phyloP scores from a whole-genome alignment of 1,140 invertebrate genomes.

The Heliconius eleuchia region DNA sequence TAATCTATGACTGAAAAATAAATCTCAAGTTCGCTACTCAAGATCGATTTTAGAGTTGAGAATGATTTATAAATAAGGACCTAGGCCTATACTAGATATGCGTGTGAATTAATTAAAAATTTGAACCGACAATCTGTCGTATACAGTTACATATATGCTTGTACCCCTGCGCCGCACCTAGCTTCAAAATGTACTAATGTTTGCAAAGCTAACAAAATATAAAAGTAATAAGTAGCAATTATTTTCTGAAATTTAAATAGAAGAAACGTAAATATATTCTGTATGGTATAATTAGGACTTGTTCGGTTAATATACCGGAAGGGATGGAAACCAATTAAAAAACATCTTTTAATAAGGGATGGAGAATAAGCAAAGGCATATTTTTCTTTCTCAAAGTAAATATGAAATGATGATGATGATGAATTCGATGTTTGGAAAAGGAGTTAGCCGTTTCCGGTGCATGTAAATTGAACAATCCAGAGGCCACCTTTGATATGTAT shows the following conservation, averaged over 20 bases:
- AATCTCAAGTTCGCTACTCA: too few relatives aligned
- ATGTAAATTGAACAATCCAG: too few relatives aligned
- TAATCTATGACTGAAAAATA: too few relatives aligned
- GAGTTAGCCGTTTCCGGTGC: background rate
- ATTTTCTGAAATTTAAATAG: background rate
- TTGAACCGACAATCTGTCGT: too few relatives aligned
- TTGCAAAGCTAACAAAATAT: background rate
- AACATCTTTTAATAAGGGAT: background rate
- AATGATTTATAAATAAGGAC: too few relatives aligned
- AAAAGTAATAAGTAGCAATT: background rate
- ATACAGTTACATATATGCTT: too few relatives aligned
- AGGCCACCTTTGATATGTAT: too few relatives aligned
- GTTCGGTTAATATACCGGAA: slow-evolving; percentile 14
- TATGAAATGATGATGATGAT: background rate
- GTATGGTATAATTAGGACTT: slow-evolving; percentile 11
- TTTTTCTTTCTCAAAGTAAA: slow-evolving; percentile 14
- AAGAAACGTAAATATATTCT: background rate
- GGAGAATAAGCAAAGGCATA: background rate
- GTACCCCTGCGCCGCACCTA: too few relatives aligned
- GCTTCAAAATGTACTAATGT: background rate
- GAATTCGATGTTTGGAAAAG: background rate
- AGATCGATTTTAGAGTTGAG: too few relatives aligned
- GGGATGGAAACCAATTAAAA: slow-evolving; percentile 22
- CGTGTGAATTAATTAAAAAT: too few relatives aligned
- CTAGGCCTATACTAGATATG: too few relatives aligned